Evolutionary conservation across 2,888 invertebrate species (phyloP), one percentile per base, ranked within the genome.

Genomic region (Catocala fraxini): DNA sequence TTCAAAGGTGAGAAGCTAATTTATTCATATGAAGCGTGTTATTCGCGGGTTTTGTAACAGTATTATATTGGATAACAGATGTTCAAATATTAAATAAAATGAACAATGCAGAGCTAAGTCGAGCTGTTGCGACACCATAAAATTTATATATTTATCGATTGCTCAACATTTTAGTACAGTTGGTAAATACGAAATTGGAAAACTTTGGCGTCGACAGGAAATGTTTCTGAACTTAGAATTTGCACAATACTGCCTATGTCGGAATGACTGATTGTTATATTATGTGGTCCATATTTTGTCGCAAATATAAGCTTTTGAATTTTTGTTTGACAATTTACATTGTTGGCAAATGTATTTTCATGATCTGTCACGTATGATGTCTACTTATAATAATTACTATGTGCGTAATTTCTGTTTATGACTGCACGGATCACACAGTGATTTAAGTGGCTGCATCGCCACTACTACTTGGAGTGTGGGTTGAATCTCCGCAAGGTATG

Each of bases 1-100:
- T 61, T 57, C 63, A 57, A 63, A 65, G 60, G 54, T 69, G 71
- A 67, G 70, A 73, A 63, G 56, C 65, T 75, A 71, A 74, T 66
- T 77, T 77, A 71, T 74, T 77, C 66, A 66, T 59, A 41, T 63
- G 60, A 39, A 52, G 51, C 35, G 35, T 56, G 58, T 65, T 69
- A 65, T 59, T 53, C 43, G 35, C 34, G 51, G 54, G 46, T 51
- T 65, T 65, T 54, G 60, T 35, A 33, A 51, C 53, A 39, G 59
- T 58, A 55, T 72, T 71, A 74, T 49, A 49, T 42, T 13, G 65
- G 61, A 58, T 62, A 51, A 45, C 46, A 56, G 7, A 39, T 60
- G 45, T 57, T 51, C 48, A 33, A 67, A 59, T 56, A 56, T 63
- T 57, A 59, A 57, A 59, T 63, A 45, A 56, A 56, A 58, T 58